Evolutionary conservation across 1,140 invertebrate species (phyloP).

Genomic region (Amyelois transitella): DNA sequence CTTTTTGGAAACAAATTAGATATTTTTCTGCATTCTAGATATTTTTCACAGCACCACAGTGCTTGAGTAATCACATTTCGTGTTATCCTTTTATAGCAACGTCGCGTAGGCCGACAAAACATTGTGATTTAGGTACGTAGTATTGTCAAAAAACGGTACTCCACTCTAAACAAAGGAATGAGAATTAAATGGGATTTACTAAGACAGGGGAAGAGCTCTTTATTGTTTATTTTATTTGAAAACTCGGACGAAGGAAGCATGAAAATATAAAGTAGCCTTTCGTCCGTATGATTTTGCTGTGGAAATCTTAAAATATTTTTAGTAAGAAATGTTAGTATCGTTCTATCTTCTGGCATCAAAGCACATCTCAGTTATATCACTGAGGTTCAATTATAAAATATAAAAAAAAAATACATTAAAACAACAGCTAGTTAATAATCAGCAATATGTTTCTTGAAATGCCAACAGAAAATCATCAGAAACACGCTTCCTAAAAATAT

Average conservation of each 20-base stretch:
- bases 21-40: background rate
- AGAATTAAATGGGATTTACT: background rate
- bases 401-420: background rate
- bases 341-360: background rate
- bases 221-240: background rate
- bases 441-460: too few relatives aligned
- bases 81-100: slow-evolving; percentile 47
- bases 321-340: background rate
- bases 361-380: background rate
- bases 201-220: background rate
- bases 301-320: background rate
- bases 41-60: slow-evolving; percentile 8
- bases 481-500: too few relatives aligned
- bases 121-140: slow-evolving; percentile 39
- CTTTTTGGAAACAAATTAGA: too few relatives aligned
- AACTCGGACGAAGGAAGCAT: background rate
- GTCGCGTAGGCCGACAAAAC: slow-evolving; percentile 35
- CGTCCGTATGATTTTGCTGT: background rate
- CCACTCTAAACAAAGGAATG: background rate
- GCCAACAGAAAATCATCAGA: too few relatives aligned
- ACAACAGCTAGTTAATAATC: too few relatives aligned
- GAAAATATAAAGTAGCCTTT: background rate
- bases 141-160: slow-evolving; percentile 19
- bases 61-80: slow-evolving; percentile 59
- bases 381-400: background rate